Evolutionary conservation across 2,113 vertebrate genomes (phyloP).

Genomic region (Anolis carolinensis): DNA sequence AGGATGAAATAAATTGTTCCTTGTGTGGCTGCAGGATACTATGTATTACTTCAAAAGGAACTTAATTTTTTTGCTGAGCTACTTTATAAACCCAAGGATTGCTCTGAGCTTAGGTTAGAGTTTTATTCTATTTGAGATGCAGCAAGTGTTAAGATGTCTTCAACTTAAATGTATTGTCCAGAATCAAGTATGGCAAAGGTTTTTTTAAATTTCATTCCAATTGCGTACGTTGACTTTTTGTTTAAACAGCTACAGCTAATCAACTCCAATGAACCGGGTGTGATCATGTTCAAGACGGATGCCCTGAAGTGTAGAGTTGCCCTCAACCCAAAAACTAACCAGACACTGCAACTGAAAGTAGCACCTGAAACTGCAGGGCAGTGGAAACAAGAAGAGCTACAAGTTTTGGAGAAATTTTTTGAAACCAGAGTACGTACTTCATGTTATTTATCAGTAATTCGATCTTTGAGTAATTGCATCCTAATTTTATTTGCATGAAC

Average conservation of each 20-base stretch:
- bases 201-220: not conserved
- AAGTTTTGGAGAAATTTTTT: constrained; percentile 97
- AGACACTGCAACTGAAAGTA: constrained; percentile 97
- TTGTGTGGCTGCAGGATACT: not conserved
- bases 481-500: not conserved
- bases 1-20: too few species aligned
- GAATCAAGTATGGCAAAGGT: not conserved
- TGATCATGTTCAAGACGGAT: constrained; percentile 99
- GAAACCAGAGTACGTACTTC: constrained; percentile 88
- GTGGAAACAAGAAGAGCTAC: constrained; percentile 96
- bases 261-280: constrained; percentile 96
- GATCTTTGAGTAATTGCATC: not conserved
- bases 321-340: constrained; percentile 96
- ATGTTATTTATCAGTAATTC: constrained; percentile 15
- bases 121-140: not conserved
- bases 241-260: constrained; percentile 88
- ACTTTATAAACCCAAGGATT: not conserved
- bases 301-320: constrained; percentile 96
- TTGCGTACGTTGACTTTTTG: constrained; percentile 32
- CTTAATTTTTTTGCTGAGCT: not conserved
- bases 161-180: not conserved
- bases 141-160: not conserved
- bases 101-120: not conserved
- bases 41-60: not conserved
- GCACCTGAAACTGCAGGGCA: constrained; percentile 95